phyloP scores from a whole-genome alignment of 2,113 vertebrate species.

The Bambusicola thoracicus region DNA sequence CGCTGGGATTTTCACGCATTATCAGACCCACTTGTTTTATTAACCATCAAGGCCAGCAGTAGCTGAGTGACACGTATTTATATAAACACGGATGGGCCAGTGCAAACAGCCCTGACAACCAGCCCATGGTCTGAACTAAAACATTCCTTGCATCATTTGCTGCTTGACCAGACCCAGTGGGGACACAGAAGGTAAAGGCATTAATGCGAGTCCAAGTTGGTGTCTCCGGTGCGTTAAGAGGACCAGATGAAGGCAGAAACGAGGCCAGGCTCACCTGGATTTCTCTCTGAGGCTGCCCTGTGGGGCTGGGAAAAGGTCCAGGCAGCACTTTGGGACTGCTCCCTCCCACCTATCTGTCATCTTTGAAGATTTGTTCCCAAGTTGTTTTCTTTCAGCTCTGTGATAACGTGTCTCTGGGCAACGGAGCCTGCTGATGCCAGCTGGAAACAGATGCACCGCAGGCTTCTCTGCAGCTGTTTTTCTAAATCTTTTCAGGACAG shows the following conservation, averaged over 20 bases:
- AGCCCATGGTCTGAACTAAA: background rate
- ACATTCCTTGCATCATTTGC: background rate
- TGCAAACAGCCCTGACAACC: background rate
- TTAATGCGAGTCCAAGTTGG: background rate
- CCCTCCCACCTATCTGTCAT: background rate
- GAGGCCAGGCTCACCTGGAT: background rate
- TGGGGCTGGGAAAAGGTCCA: background rate
- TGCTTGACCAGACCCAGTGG: background rate
- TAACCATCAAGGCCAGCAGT: conserved; percentile 24
- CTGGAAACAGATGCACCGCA: conserved; percentile 35
- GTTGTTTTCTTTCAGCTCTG: conserved; percentile 39
- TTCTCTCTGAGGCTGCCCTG: background rate
- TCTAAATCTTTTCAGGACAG: conserved; percentile 25
- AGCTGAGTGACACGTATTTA: conserved; percentile 29
- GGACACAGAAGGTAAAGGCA: background rate
- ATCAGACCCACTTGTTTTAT: conserved; percentile 59
- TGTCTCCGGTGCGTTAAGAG: background rate
- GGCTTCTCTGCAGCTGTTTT: conserved; percentile 51
- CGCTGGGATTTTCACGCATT: conserved; percentile 56
- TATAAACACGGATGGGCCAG: conserved; percentile 29
- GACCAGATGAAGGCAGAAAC: background rate
- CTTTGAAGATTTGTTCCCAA: conserved; percentile 21
- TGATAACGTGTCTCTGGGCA: conserved; percentile 22
- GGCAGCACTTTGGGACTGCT: background rate
- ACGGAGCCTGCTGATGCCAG: conserved; percentile 40